Percentiles rank a stretch among this genome's conserved stretches.
Conservation (phyloP, 2,888 invertebrate species). For the Mesoligia furuncula region DNA sequence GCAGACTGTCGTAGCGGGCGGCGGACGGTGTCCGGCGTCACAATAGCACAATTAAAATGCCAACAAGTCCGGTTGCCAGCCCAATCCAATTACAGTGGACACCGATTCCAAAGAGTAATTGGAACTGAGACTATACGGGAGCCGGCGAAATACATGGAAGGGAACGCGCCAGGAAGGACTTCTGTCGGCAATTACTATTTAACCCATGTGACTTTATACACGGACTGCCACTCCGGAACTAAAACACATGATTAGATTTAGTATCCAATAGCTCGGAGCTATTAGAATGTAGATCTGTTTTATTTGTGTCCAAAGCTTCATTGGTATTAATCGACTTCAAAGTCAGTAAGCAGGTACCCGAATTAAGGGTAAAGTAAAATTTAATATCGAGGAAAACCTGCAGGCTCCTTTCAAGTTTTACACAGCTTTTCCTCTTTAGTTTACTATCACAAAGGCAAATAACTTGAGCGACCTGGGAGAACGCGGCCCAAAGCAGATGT, state of each 20-base stretch:
- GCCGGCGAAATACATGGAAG: conserved; percentile 82
- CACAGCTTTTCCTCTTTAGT: conserved; percentile 44
- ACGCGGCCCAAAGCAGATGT: conserved; percentile 80
- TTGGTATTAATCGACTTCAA: neutral
- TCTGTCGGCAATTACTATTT: conserved; percentile 73
- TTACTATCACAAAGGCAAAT: conserved; percentile 73
- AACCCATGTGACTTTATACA: conserved; percentile 62
- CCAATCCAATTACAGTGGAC: conserved; percentile 90
- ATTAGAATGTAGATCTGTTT: neutral
- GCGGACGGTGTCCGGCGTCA: conserved; percentile 86
- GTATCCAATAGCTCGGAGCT: neutral
- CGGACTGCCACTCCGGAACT: conserved; percentile 31
- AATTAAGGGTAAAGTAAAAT: conserved; percentile 1
- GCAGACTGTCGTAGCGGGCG: conserved; percentile 80
- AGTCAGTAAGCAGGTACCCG: neutral
- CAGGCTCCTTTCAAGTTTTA: conserved; percentile 30
- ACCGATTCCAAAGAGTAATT: conserved; percentile 90
- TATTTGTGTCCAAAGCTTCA: neutral
- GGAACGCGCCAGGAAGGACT: conserved; percentile 74
- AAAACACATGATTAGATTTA: conserved; percentile 33
- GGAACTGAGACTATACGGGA: conserved; percentile 85
- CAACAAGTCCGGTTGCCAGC: conserved; percentile 89
- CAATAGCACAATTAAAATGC: conserved; percentile 91
- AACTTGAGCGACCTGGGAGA: conserved; percentile 72
- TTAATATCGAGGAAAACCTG: conserved; percentile 14